Percentiles rank a stretch among this genome's conserved stretches.
These are phyloP conservation scores for Campaea margaritaria DNA, from an alignment of 2,888 invertebrate genomes.

Conservation along the genomic window DNA sequence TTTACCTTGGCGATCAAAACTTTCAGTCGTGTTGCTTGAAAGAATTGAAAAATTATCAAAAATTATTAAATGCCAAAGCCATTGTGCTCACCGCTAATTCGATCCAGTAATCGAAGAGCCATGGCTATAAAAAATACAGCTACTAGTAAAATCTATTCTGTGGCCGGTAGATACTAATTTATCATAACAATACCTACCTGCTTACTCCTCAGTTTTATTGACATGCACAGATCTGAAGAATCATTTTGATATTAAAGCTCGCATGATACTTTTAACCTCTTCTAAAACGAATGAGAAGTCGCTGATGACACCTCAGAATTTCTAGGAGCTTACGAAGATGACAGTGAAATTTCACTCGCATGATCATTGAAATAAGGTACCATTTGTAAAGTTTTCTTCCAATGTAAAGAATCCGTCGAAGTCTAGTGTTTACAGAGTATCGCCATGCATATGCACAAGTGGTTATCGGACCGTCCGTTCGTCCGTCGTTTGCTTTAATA, in stretches of 20 bases:
- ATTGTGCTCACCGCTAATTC: no score
- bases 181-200: neutral
- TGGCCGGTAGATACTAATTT: conserved; percentile 7
- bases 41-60: no score
- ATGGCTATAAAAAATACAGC: no score
- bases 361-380: conserved; percentile 16
- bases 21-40: no score
- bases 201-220: conserved; percentile 18
- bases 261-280: conserved; percentile 24
- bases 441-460: conserved; percentile 77
- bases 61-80: no score
- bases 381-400: conserved; percentile 10
- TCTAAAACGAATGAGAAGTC: conserved; percentile 27
- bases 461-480: conserved; percentile 76
- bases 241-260: conserved; percentile 24
- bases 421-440: conserved; percentile 76
- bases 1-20: no score
- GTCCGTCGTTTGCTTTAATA: conserved; percentile 78
- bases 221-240: conserved; percentile 29
- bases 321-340: conserved; percentile 1
- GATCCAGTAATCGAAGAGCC: no score
- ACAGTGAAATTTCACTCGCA: conserved; percentile 13
- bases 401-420: conserved; percentile 46
- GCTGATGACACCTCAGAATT: conserved; percentile 34
- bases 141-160: no score